Evolutionary conservation across 2,797 vertebrate genomes (phyloP).

Genomic region (Micromesistius poutassou): DNA sequence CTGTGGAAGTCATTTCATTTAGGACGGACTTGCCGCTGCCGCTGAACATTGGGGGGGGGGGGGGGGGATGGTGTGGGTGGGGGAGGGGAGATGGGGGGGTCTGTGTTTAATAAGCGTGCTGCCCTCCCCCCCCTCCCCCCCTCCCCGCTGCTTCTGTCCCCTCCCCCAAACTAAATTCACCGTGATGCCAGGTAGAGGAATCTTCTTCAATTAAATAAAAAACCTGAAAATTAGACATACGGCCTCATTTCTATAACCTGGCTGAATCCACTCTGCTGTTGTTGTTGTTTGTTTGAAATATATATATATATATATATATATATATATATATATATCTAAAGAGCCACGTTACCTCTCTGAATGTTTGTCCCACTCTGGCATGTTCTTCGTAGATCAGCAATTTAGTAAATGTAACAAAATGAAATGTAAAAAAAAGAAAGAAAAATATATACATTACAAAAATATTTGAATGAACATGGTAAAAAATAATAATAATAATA

Average conservation of each 20-base stretch:
- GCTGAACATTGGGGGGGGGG: slow-evolving; percentile 43
- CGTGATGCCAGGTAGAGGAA: slow-evolving; percentile 50
- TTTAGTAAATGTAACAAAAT: too few relatives aligned
- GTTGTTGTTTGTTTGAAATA: too few relatives aligned
- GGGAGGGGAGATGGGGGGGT: background rate
- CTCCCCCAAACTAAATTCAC: slow-evolving; percentile 60
- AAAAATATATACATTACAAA: too few relatives aligned
- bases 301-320: too few relatives aligned
- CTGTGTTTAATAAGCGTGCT: background rate
- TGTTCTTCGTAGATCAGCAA: too few relatives aligned
- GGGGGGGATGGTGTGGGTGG: slow-evolving; percentile 16
- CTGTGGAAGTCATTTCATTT: slow-evolving; percentile 77
- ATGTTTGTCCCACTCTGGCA: too few relatives aligned
- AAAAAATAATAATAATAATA: too few relatives aligned
- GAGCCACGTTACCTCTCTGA: too few relatives aligned
- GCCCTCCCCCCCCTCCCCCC: background rate
- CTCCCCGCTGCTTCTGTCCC: background rate
- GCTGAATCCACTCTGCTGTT: slow-evolving; percentile 5
- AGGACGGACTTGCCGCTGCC: slow-evolving; percentile 70
- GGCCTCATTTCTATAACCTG: slow-evolving; percentile 12
- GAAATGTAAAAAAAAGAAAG: too few relatives aligned
- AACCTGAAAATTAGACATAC: slow-evolving; percentile 50
- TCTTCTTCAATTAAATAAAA: slow-evolving; percentile 58
- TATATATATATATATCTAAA: too few relatives aligned
- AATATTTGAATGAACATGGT: too few relatives aligned